Percentiles rank a stretch among this genome's conserved stretches.
phyloP scores from a whole-genome alignment of 2,113 vertebrate species.

The Campylomormyrus numenius region DNA sequence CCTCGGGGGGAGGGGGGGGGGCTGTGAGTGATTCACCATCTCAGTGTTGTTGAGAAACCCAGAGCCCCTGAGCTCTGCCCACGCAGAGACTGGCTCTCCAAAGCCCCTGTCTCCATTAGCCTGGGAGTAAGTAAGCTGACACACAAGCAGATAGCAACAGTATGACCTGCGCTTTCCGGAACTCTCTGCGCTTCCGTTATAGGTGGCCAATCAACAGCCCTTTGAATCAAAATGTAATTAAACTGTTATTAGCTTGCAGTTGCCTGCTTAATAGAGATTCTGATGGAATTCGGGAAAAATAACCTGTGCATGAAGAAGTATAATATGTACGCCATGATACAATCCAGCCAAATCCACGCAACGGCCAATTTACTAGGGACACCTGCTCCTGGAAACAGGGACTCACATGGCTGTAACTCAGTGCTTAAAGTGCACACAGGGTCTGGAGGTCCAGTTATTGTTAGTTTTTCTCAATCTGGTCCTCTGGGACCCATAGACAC shows the following conservation, averaged over 20 bases:
- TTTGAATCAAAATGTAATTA: background rate
- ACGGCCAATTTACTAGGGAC: background rate
- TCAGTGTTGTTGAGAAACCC: background rate
- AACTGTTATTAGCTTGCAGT: background rate
- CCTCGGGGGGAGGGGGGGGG: background rate
- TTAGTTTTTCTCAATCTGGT: background rate
- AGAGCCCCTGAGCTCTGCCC: background rate
- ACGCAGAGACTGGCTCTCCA: background rate
- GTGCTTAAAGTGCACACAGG: background rate
- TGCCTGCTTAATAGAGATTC: background rate
- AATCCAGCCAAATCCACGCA: background rate
- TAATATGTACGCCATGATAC: background rate
- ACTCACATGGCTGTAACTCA: background rate
- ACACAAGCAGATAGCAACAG: conserved; percentile 27
- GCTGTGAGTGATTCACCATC: background rate
- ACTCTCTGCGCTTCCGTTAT: conserved; percentile 28
- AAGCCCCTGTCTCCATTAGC: background rate
- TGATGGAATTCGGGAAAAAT: background rate
- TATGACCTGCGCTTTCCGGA: conserved; percentile 32
- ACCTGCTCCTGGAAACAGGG: background rate
- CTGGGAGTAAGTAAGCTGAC: conserved; percentile 30
- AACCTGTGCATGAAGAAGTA: background rate
- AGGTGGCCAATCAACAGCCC: background rate
- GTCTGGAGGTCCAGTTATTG: background rate
- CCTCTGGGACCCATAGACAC: background rate